Evolutionary conservation across 2,113 vertebrate species (phyloP), one percentile per base, ranked within the genome.

Genomic region (zebrafish (Danio rerio)): DNA sequence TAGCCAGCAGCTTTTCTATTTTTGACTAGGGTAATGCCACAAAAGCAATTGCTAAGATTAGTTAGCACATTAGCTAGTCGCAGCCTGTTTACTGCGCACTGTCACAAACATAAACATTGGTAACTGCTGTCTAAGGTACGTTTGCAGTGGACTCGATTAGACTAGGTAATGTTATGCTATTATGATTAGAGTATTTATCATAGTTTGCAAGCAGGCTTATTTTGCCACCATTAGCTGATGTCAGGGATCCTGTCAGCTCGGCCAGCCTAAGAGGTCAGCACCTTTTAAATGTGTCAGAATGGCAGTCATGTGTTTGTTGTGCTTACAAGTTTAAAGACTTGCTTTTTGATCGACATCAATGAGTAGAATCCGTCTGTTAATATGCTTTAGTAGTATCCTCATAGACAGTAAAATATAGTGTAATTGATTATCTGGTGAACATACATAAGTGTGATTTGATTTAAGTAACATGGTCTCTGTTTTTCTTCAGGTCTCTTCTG

Each of bases 401-500:
- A 59, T 20, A 20, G 11, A 13, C 12, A 40, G 12, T 13, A 9
- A 43, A 16, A 43, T 65, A 42, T n/a, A n/a, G 15, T 65, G 6
- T 20, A 18, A 6, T 40, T 31, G 21, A 5, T 31, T 6, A 62
- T 62, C 21, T 62, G 31, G 61, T 65, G 40, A 69, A 20, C 10
- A 18, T 68, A 31, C 16, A 9, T 18, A 5, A 47, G 43, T 47
- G 9, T 62, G 59, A 13, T 58, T 61, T 31, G 8, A 18, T 47
- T 21, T 1, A 3, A 16, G 11, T 78, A 0, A 66, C 16, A 15
- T 52, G 78, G 50, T 80, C 47, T 18, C 58, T 65, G 83, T 7
- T 3, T 68, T 81, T 69, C 55, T 13, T 45, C 9, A 3, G 88
- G 86, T 90, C 85, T 87, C 66, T 87, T 85, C 87, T 81, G 73